Conservation (phyloP, 1,140 invertebrate genomes). For the Cydia strobilella region DNA sequence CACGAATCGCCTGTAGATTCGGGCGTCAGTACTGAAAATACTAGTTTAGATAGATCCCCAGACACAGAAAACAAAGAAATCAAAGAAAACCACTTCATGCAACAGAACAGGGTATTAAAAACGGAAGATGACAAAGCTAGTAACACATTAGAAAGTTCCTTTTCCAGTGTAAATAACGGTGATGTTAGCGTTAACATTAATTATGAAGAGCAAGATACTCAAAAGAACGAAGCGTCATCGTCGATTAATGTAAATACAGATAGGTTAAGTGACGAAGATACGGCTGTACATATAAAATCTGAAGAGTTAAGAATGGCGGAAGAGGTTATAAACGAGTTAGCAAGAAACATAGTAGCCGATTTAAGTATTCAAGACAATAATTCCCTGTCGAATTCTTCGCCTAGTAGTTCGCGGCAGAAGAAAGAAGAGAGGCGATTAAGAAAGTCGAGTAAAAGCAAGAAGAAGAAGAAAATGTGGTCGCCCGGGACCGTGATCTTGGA, state of each 20-base stretch:
- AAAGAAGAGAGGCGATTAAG: slow-evolving; percentile 43
- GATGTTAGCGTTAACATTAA: slow-evolving; percentile 69
- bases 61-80: slow-evolving; percentile 75
- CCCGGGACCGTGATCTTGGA: slow-evolving; percentile 70
- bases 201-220: slow-evolving; percentile 57
- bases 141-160: slow-evolving; percentile 65
- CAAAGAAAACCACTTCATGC: slow-evolving; percentile 67
- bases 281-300: slow-evolving; percentile 24
- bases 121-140: slow-evolving; percentile 57
- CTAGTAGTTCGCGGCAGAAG: slow-evolving; percentile 52
- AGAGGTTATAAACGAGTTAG: slow-evolving; percentile 63
- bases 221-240: slow-evolving; percentile 70
- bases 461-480: slow-evolving; percentile 73
- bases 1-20: slow-evolving; percentile 83
- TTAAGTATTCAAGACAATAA: slow-evolving; percentile 55
- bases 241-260: slow-evolving; percentile 63
- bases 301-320: slow-evolving; percentile 48
- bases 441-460: slow-evolving; percentile 60
- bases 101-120: slow-evolving; percentile 72
- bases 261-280: slow-evolving; percentile 60
- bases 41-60: slow-evolving; percentile 83
- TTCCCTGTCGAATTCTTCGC: slow-evolving; percentile 47
- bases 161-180: slow-evolving; percentile 56
- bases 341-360: slow-evolving; percentile 57
- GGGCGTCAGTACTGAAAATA: slow-evolving; percentile 87